These are phyloP conservation scores for Clarias platycephalus DNA, from an alignment of 2,797 vertebrate species.

Conservation along the genomic window DNA sequence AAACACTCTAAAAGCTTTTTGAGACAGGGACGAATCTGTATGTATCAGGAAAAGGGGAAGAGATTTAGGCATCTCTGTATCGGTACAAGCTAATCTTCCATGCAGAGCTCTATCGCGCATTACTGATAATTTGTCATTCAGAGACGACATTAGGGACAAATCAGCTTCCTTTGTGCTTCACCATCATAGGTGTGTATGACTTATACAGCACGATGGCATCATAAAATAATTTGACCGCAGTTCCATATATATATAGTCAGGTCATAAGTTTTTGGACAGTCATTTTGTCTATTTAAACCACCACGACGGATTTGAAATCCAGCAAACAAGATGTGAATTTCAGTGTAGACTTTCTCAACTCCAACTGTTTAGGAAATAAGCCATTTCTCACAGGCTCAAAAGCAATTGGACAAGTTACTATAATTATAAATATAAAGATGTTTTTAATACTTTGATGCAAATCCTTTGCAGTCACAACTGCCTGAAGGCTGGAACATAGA, in stretches of 20 bases:
- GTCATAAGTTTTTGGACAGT: not conserved
- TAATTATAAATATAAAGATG: too few relatives aligned
- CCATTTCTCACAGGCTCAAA: too few relatives aligned
- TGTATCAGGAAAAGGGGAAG: not conserved
- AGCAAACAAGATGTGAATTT: not conserved
- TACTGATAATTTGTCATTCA: not conserved
- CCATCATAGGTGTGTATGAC: not conserved
- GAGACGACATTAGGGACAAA: not conserved
- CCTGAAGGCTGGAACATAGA: too few relatives aligned
- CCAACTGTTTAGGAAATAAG: too few relatives aligned
- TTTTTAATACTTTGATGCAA: too few relatives aligned
- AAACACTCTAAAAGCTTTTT: not conserved
- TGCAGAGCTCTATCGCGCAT: not conserved
- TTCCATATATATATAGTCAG: not conserved
- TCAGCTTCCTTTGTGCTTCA: not conserved
- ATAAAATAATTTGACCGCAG: not conserved
- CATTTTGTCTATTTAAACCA: not conserved
- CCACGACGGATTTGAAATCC: not conserved
- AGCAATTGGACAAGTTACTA: too few relatives aligned
- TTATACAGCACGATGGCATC: too few relatives aligned
- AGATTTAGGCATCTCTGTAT: not conserved
- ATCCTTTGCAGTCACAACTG: too few relatives aligned
- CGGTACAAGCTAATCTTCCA: not conserved
- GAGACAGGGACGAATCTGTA: not conserved
- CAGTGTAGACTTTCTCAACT: too few relatives aligned